These are phyloP conservation scores for Alfaro cultratus DNA, from an alignment of 2,797 vertebrate genomes.

Conservation along the genomic window DNA sequence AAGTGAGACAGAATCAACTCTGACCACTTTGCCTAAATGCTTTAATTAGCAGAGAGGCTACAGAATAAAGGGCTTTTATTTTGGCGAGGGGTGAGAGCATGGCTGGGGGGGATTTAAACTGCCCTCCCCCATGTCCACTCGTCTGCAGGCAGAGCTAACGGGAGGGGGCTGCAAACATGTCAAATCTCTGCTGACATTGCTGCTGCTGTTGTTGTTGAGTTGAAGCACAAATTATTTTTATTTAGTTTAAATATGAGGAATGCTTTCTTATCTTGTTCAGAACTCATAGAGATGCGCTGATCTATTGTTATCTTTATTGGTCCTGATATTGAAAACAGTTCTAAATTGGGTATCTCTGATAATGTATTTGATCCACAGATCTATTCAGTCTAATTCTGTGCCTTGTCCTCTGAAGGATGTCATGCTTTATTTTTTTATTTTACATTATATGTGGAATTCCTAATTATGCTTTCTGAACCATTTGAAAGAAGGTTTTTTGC, in stretches of 20 bases:
- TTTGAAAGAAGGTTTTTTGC: too few relatives aligned
- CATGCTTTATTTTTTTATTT: too few relatives aligned
- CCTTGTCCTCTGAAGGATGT: too few relatives aligned
- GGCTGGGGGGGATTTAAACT: constrained; percentile 52
- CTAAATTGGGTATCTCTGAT: too few relatives aligned
- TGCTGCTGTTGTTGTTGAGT: neutral
- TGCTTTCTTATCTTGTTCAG: neutral
- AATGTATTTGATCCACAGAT: too few relatives aligned
- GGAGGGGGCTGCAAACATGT: neutral
- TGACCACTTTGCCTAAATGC: constrained; percentile 15
- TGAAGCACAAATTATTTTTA: neutral
- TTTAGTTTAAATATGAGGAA: neutral
- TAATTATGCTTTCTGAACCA: too few relatives aligned
- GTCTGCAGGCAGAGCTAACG: neutral
- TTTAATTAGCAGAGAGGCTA: constrained; percentile 52
- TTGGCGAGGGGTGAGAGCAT: constrained; percentile 57
- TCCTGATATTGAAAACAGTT: too few relatives aligned
- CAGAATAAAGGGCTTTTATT: constrained; percentile 53
- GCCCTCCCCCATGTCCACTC: neutral
- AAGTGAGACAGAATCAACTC: constrained; percentile 9
- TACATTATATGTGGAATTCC: too few relatives aligned
- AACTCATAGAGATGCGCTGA: too few relatives aligned
- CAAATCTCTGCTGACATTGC: neutral
- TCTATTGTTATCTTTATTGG: too few relatives aligned
- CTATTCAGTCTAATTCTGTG: too few relatives aligned